Percentiles rank a stretch among this genome's conserved stretches.
These are phyloP conservation scores for Trichogramma dendrolimi DNA, from an alignment of 2,888 invertebrate species.

Conservation along the genomic window DNA sequence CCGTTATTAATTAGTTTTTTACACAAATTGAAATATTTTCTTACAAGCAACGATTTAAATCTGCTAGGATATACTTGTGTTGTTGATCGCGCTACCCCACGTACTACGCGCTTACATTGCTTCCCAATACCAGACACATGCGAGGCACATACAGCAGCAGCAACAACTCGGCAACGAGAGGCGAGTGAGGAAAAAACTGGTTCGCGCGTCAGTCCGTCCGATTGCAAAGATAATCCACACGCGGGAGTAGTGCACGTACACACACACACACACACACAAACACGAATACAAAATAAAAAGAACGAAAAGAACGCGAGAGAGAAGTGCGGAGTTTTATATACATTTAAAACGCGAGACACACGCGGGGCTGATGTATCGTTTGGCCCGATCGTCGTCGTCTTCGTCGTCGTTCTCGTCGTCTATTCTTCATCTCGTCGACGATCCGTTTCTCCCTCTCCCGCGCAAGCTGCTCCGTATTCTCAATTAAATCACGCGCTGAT, in stretches of 20 bases:
- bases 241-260: neutral
- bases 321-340: slow-evolving; percentile 12
- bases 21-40: too few relatives aligned
- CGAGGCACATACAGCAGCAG: too few relatives aligned
- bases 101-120: too few relatives aligned
- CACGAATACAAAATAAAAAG: too few relatives aligned
- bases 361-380: slow-evolving; percentile 39
- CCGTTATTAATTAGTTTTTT: too few relatives aligned
- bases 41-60: too few relatives aligned
- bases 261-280: neutral
- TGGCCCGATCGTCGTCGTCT: slow-evolving; percentile 42
- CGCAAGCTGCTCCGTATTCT: slow-evolving; percentile 3
- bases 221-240: slow-evolving; percentile 13
- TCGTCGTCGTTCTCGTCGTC: slow-evolving; percentile 13
- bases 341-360: slow-evolving; percentile 11
- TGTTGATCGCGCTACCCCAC: too few relatives aligned
- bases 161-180: neutral
- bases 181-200: slow-evolving; percentile 13
- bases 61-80: too few relatives aligned
- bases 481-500: slow-evolving; percentile 21
- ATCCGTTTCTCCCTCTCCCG: neutral
- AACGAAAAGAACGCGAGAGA: too few relatives aligned
- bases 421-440: slow-evolving; percentile 19
- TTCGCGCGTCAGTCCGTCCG: slow-evolving; percentile 16
- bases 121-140: too few relatives aligned